Evolutionary conservation across 2,797 vertebrate genomes (phyloP), one percentile per base, ranked within the genome.

Genomic region (Coccyzus lansbergi): DNA sequence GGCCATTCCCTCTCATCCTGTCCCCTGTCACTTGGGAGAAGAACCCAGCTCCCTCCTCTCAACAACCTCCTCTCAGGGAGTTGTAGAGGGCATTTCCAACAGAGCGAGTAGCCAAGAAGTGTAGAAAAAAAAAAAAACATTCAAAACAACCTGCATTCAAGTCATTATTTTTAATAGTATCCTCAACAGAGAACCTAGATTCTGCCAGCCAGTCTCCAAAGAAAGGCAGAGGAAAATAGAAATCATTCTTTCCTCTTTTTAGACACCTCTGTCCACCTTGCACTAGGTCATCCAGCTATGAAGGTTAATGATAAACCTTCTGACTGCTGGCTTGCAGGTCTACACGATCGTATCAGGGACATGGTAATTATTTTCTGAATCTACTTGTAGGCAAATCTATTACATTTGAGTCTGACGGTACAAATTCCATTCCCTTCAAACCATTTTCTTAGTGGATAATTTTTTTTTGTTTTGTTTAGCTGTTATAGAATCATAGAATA

Each of bases 331-430:
- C n/a, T 88, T 91, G 17, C 31, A 88, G 36, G 29, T 67, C 17
- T 80, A 5, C 52, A 46, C 81, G 56, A 70, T 56, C 52, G 7
- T 58, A 79, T 62, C 88, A 82, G 20, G 26, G 46, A 63, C 33
- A n/a, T 88, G 70, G 56, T 46, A 79, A 82, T 84, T 92, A 64
- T 80, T 88, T 88, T 88, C 52, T 86, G 49, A 84, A 49, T 79
- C 46, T 59, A 34, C 31, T 86, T 63, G 26, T 48, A 51, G 64
- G 36, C 80, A 79, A 88, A 80, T 12, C 24, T 70, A 51, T 82
- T 94, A 38, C 11, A 1, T 85, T 80, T 52, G 48, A 40, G 17
- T 24, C 40, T 64, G 28, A 68, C 34, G 53, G 26, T 18, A 3
- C 10, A 59, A 68, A 83, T 65, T 93, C 53, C 26, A 3, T 36